These are phyloP conservation scores for Apeltes quadracus DNA, from an alignment of 2,113 vertebrate species.

Conservation along the genomic window DNA sequence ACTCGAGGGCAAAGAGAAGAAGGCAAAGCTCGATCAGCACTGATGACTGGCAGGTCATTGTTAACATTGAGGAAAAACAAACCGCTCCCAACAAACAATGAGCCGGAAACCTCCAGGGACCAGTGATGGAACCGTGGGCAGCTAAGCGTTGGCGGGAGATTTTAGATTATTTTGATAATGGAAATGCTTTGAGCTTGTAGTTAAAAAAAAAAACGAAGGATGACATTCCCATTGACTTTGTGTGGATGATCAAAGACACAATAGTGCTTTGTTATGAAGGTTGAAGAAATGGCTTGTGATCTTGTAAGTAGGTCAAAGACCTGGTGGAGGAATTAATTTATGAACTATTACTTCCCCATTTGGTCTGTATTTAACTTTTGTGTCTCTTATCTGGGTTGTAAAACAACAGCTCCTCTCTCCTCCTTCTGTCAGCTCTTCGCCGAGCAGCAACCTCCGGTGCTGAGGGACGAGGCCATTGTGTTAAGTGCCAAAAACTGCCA, in stretches of 20 bases:
- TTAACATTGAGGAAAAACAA: slow-evolving; percentile 67
- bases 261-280: background rate
- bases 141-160: slow-evolving; percentile 32
- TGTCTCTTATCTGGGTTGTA: background rate
- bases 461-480: background rate
- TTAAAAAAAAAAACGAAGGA: slow-evolving; percentile 19
- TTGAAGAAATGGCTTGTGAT: slow-evolving; percentile 17
- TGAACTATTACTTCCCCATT: background rate
- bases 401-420: slow-evolving; percentile 8
- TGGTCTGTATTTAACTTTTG: background rate
- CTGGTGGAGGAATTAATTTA: background rate
- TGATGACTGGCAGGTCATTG: slow-evolving; percentile 73
- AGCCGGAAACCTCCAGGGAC: slow-evolving; percentile 42
- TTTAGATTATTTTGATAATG: slow-evolving; percentile 38
- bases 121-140: slow-evolving; percentile 38
- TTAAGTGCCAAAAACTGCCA: background rate
- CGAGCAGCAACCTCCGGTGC: background rate
- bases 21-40: slow-evolving; percentile 69
- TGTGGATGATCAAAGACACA: slow-evolving; percentile 3
- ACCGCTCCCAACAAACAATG: slow-evolving; percentile 56
- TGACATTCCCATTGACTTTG: slow-evolving; percentile 2
- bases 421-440: background rate
- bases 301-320: slow-evolving; percentile 16
- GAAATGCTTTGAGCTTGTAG: slow-evolving; percentile 23
- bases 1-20: slow-evolving; percentile 54